Conservation (phyloP, 2,797 vertebrate species). For the Argya squamiceps region DNA sequence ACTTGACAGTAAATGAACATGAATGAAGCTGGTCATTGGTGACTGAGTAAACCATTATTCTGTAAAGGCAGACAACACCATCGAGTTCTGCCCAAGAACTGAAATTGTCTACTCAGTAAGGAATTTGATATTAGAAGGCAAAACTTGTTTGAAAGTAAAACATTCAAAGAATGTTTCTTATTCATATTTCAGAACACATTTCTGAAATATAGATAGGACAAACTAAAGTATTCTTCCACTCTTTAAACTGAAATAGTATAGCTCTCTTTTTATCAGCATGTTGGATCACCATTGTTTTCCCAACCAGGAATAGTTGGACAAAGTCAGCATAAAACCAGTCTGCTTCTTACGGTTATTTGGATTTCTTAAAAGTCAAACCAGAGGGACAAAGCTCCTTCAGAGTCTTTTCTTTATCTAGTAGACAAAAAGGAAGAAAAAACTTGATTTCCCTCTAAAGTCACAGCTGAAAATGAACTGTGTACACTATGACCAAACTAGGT, state of each 20-base stretch:
- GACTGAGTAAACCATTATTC: neutral
- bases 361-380: neutral
- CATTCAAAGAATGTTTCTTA: neutral
- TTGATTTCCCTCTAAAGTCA: neutral
- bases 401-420: neutral
- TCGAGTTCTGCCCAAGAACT: neutral
- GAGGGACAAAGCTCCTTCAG: neutral
- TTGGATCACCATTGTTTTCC: neutral
- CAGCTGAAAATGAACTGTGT: neutral
- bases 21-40: neutral
- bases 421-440: neutral
- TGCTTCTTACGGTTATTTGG: neutral
- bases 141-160: neutral
- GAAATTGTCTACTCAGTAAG: neutral
- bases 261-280: neutral
- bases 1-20: neutral
- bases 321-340: neutral
- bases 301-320: neutral
- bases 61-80: accelerated
- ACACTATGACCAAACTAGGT: neutral
- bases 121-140: neutral
- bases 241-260: neutral
- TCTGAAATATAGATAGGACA: neutral
- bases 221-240: neutral
- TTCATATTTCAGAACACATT: neutral